Percentiles rank a stretch among this genome's conserved stretches.
These are phyloP conservation scores for Orycteropus afer DNA, from an alignment of 2,113 vertebrate genomes.

Conservation along the genomic window DNA sequence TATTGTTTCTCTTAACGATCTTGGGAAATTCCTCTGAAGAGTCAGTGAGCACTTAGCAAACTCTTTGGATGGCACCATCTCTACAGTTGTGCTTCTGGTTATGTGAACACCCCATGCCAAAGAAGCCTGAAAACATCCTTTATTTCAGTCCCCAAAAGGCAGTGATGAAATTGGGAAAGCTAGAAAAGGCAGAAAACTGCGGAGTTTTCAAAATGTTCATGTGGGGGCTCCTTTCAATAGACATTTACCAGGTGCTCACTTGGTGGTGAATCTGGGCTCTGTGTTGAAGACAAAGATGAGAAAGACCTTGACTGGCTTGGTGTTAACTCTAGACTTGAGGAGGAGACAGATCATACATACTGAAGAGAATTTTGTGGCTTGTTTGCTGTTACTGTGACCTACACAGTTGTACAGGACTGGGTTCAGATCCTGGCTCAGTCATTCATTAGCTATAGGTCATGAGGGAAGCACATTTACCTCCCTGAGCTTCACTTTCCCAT, in stretches of 20 bases:
- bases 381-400: not conserved
- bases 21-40: conserved; percentile 69
- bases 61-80: not conserved
- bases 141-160: conserved; percentile 14
- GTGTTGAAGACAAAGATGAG: not conserved
- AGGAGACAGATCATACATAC: not conserved
- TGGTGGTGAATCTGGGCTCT: not conserved
- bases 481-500: not conserved
- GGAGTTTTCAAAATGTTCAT: not conserved
- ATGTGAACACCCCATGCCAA: not conserved
- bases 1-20: conserved; percentile 68
- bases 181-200: not conserved
- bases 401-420: not conserved
- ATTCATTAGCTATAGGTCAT: not conserved
- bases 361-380: not conserved
- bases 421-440: not conserved
- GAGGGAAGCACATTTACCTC: not conserved
- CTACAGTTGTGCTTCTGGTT: not conserved
- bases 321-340: not conserved
- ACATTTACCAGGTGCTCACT: not conserved
- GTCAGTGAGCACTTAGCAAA: conserved; percentile 60
- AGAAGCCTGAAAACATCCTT: not conserved
- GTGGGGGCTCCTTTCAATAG: not conserved
- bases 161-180: not conserved
- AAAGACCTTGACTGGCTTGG: not conserved